A percentile compares a stretch with the other conserved stretches of the same genome.
These are phyloP conservation scores for Orbicella faveolata DNA, from an alignment of 64 coral and sea anemone genomes.

Conservation along the genomic window DNA sequence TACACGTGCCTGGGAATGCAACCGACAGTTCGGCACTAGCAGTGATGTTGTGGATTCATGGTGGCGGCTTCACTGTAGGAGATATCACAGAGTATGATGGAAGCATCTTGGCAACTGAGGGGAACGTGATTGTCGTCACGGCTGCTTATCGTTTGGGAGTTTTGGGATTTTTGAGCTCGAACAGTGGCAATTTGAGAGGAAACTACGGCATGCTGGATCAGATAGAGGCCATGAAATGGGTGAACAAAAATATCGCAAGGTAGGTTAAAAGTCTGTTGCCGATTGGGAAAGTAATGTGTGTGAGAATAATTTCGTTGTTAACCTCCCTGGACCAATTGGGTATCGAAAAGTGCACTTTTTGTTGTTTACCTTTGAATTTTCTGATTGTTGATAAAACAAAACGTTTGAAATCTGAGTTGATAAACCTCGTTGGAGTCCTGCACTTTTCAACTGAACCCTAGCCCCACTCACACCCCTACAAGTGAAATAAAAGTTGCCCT, in stretches of 20 bases:
- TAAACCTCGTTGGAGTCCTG: no score
- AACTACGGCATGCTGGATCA: slow-evolving; percentile 67
- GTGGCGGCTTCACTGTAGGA: neutral
- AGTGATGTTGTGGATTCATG: slow-evolving; percentile 8
- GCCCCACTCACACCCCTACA: no score
- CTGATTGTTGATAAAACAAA: no score
- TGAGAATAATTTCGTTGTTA: no score
- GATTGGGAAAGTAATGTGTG: no score
- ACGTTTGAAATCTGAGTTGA: no score
- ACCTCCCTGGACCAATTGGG: no score
- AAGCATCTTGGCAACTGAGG: neutral
- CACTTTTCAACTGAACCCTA: no score
- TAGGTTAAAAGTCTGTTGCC: neutral
- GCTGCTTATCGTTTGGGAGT: slow-evolving; percentile 3
- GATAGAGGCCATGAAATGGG: slow-evolving; percentile 68
- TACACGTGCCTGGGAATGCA: neutral
- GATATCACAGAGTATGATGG: neutral
- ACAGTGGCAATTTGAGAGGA: slow-evolving; percentile 20
- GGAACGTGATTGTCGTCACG: neutral
- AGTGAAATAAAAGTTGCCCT: no score
- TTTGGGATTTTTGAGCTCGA: slow-evolving; percentile 17
- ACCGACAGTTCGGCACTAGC: neutral
- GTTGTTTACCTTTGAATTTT: no score
- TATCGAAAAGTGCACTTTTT: no score
- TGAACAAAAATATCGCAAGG: slow-evolving; percentile 70